Percentiles rank a stretch among this genome's conserved stretches.
phyloP scores from a whole-genome alignment of 2,797 vertebrate genomes.

The Halcyon leucocephala region DNA sequence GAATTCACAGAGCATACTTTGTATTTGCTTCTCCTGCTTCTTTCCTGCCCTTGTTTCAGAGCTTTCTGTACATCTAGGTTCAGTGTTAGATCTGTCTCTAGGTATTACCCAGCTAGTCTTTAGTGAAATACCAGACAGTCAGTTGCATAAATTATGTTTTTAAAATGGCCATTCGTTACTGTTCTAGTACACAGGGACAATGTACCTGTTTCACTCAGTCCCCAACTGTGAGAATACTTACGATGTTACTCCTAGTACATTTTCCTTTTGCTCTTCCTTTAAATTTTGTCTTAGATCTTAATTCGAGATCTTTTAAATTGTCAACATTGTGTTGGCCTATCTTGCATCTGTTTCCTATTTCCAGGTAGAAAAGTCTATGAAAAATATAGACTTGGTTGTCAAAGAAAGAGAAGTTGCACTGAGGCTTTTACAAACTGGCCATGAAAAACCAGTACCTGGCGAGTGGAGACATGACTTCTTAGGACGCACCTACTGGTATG shows the following conservation, averaged over 20 bases:
- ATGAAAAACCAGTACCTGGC: conserved; percentile 89
- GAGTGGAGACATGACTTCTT: conserved; percentile 90
- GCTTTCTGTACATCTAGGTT: not conserved
- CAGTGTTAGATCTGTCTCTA: not conserved
- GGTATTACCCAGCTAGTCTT: not conserved
- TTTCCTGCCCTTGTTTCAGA: not conserved
- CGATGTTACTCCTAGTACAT: not conserved
- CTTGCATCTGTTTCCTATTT: not conserved
- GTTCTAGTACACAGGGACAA: not conserved
- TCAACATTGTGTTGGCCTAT: not conserved
- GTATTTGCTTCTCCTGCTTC: not conserved
- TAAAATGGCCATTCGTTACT: not conserved
- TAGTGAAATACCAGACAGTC: not conserved
- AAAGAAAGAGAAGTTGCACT: conserved; percentile 91
- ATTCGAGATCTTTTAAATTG: not conserved
- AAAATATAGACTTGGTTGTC: conserved; percentile 87
- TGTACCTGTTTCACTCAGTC: not conserved
- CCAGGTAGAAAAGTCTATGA: conserved; percentile 90
- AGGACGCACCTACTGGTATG: conserved; percentile 89
- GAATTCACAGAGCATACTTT: not conserved
- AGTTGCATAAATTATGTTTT: not conserved
- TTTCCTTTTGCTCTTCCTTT: not conserved
- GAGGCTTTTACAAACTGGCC: conserved; percentile 93
- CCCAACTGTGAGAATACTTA: not conserved
- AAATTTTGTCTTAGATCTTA: not conserved